Conservation (phyloP, 2,888 invertebrate species). For the Pteria penguin region DNA sequence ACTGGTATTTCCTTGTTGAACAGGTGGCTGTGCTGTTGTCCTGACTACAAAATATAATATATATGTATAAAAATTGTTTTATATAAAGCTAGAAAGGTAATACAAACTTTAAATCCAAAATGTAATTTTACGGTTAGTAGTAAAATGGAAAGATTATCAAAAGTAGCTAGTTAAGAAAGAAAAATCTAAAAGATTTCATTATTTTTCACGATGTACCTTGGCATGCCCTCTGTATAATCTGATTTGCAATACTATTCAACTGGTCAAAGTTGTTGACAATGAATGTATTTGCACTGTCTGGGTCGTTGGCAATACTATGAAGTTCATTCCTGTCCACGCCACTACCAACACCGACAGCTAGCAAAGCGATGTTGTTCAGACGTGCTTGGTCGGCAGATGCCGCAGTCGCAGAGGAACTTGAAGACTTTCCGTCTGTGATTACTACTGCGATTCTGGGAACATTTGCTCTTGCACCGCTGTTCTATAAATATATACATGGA, state of each 20-base stretch:
- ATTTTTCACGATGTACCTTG: conserved; percentile 58
- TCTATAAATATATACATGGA: neutral
- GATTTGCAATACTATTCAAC: conserved; percentile 54
- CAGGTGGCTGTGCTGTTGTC: conserved; percentile 33
- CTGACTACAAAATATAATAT: conserved; percentile 29
- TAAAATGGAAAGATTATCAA: too few species aligned
- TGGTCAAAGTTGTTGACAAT: conserved; percentile 62
- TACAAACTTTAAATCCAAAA: too few species aligned
- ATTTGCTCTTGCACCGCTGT: conserved; percentile 58
- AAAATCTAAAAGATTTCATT: too few species aligned
- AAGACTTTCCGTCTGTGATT: conserved; percentile 66
- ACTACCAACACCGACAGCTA: conserved; percentile 65
- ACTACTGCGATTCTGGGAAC: conserved; percentile 68
- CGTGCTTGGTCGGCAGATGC: conserved; percentile 58
- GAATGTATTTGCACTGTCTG: conserved; percentile 59
- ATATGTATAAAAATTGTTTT: neutral
- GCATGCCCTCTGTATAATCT: conserved; percentile 62
- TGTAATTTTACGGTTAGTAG: too few species aligned
- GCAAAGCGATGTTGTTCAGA: conserved; percentile 56
- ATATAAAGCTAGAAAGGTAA: neutral
- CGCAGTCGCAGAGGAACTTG: conserved; percentile 54
- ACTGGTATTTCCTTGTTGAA: too few species aligned
- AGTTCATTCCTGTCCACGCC: conserved; percentile 65
- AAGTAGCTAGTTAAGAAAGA: too few species aligned
- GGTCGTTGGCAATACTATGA: conserved; percentile 62